Percentiles rank a stretch among this genome's conserved stretches.
Evolutionary conservation across 2,113 vertebrate species (phyloP).

Genomic region (Odontophorus gujanensis): DNA sequence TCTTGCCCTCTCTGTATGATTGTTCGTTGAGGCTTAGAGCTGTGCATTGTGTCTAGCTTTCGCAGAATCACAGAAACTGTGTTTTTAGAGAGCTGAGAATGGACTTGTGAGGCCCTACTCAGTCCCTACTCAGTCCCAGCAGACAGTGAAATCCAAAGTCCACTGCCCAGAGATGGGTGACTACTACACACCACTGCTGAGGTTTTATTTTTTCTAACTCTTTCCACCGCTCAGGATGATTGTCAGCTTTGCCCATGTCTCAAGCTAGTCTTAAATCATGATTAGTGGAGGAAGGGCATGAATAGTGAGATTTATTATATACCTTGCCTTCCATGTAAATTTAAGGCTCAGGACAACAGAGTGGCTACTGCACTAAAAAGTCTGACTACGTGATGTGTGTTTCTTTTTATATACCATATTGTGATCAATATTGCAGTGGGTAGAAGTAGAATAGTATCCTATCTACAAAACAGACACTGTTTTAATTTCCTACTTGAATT

Average conservation of each 20-base stretch:
- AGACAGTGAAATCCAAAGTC: neutral
- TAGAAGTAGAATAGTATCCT: neutral
- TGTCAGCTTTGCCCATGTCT: neutral
- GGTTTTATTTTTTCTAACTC: neutral
- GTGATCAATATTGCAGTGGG: neutral
- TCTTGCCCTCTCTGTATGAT: neutral
- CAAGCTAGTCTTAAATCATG: neutral
- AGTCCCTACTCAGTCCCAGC: neutral
- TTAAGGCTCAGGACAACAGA: neutral
- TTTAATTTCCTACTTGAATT: neutral
- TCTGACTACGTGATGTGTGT: rapidly evolving
- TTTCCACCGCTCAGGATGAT: neutral
- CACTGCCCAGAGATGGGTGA: rapidly evolving
- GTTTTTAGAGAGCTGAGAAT: neutral
- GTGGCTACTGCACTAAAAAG: neutral
- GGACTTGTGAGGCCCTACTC: neutral
- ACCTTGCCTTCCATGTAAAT: neutral
- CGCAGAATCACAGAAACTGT: rapidly evolving
- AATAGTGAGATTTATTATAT: neutral
- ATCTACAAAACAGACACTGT: neutral
- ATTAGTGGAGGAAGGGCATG: neutral
- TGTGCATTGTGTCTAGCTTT: neutral
- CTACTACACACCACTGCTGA: rapidly evolving
- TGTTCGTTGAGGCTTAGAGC: rapidly evolving
- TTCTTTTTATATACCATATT: neutral